Conservation (phyloP, 2,797 vertebrate species). For the Australoheros facetus region DNA sequence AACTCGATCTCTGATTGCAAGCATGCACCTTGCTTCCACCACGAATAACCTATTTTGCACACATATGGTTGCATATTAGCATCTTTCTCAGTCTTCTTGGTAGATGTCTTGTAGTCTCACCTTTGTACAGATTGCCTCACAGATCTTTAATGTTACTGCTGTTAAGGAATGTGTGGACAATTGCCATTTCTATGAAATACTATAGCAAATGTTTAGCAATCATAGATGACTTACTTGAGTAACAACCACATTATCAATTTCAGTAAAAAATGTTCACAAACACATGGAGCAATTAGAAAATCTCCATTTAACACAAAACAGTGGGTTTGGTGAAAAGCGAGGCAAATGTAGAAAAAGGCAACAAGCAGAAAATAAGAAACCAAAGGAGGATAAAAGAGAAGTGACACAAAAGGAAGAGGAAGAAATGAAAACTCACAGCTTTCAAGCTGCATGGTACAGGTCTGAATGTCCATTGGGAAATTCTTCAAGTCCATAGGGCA, state of each 20-base stretch:
- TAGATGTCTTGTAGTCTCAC: fast-evolving
- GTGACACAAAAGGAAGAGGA: constrained; percentile 51
- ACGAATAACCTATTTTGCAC: not conserved
- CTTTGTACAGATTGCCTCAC: not conserved
- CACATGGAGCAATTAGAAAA: not conserved
- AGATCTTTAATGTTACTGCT: not conserved
- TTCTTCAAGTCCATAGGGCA: constrained; percentile 98
- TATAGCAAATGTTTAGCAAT: not conserved
- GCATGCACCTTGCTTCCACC: not conserved
- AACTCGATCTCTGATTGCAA: not conserved
- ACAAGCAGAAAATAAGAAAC: constrained; percentile 6
- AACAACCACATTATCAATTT: not conserved
- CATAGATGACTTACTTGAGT: no score
- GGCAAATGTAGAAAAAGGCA: not conserved
- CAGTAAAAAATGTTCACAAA: not conserved
- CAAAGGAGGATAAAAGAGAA: not conserved
- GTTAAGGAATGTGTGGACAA: not conserved
- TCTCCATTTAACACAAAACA: not conserved
- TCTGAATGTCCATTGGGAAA: constrained; percentile 97
- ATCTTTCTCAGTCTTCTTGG: not conserved
- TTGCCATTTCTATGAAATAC: not conserved
- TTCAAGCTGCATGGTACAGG: constrained; percentile 95
- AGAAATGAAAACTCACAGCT: constrained; percentile 88
- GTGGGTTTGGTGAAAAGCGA: not conserved
- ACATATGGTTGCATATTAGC: fast-evolving